Conservation (phyloP, 2,888 invertebrate genomes). For the Polyommatus iphigenia region DNA sequence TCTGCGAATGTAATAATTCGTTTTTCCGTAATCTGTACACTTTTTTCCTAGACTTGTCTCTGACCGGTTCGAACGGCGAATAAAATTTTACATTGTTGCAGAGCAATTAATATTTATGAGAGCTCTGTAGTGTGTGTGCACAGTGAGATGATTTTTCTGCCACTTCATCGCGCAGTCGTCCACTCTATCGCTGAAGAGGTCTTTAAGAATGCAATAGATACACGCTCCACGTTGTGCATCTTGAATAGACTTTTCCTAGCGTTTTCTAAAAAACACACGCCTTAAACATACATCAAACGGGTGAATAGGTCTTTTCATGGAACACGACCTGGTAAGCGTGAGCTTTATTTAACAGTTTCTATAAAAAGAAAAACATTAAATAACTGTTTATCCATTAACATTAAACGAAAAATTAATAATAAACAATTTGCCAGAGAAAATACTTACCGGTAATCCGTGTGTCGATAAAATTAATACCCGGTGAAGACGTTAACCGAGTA, state of each 20-base stretch:
- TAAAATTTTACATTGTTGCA: constrained; percentile 21
- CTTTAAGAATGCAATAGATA: constrained; percentile 29
- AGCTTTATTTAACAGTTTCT: background rate
- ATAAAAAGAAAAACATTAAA: background rate
- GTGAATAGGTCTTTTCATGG: background rate
- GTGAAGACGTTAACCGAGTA: background rate
- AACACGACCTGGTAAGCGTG: background rate
- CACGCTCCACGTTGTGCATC: background rate
- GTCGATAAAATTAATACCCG: constrained; percentile 2
- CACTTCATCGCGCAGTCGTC: constrained; percentile 24
- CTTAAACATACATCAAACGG: background rate
- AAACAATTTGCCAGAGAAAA: background rate
- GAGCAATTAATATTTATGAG: constrained; percentile 28
- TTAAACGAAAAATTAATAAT: background rate
- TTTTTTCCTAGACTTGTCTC: background rate
- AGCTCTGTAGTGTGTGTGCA: constrained; percentile 12
- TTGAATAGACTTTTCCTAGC: constrained; percentile 13
- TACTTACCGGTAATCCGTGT: background rate
- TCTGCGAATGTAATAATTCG: too few species aligned
- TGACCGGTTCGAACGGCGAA: background rate
- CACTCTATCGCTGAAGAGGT: constrained; percentile 16
- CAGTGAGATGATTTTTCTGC: constrained; percentile 27
- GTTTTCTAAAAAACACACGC: constrained; percentile 4
- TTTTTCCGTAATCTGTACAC: background rate
- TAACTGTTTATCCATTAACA: background rate